These are phyloP conservation scores for Xestia xanthographa DNA, from an alignment of 2,888 invertebrate species.

Conservation along the genomic window DNA sequence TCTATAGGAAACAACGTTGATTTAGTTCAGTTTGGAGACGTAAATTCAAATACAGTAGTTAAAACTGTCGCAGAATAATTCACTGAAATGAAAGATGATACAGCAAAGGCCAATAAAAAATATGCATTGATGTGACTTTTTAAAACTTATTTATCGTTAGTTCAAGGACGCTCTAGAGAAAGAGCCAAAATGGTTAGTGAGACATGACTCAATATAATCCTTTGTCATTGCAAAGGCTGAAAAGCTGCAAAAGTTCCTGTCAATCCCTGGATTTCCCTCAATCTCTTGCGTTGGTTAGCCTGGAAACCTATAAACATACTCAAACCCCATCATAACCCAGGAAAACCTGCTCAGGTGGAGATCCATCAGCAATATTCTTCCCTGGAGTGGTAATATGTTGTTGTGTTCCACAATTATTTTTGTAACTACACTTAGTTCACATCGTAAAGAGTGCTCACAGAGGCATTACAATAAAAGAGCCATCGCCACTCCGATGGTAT, in stretches of 20 bases:
- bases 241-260: not conserved
- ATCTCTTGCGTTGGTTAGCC: not conserved
- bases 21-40: not conserved
- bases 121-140: not conserved
- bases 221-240: not conserved
- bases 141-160: not conserved
- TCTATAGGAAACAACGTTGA: not conserved
- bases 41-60: not conserved
- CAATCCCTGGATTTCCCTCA: not conserved
- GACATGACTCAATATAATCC: not conserved
- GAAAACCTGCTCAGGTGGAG: not conserved
- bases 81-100: not conserved
- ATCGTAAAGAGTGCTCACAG: not conserved
- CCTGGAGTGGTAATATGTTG: not conserved
- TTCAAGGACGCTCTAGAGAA: not conserved
- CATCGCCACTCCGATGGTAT: not conserved
- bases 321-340: not conserved
- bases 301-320: not conserved
- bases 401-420: not conserved
- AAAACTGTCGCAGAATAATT: not conserved
- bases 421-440: not conserved
- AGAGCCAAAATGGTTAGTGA: not conserved
- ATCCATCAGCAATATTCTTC: not conserved
- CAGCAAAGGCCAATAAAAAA: not conserved
- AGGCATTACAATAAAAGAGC: conserved; percentile 17